Base-by-base conservation (phyloP, 1,140 invertebrate species). In the Ylistrum balloti region DNA sequence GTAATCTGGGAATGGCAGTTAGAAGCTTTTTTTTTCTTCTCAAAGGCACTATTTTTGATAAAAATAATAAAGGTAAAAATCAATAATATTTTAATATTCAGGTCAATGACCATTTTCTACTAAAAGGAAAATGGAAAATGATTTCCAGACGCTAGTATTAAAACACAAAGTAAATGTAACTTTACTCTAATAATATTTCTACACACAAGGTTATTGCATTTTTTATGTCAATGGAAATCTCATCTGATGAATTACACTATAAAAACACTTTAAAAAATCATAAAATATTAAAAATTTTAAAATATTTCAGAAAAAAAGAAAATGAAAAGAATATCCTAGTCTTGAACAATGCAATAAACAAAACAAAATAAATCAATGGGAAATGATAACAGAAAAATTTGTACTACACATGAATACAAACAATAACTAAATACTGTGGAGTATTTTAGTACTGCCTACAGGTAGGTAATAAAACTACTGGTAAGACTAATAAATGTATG, bases 401-500 rank as follows among this genome's bases (percentile, higher is more conserved):
- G 41, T 45, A 45, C 20, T 45, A 45, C 20, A 13, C 17, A 45
- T 17, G 5, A 38, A 38, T 45, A 45, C 41, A 74, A 28, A 74
- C 56, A 74, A 28, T 5, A 28, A 1, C n/a, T 1, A 74, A 74
- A 74, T 74, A n/a, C 56, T 74, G 56, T 74, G 56, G 56, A 74
- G 56, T 74, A 74, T 74, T 74, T n/a, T 74, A 74, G 17, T 74
- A 7, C n/a, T n/a, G n/a, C n/a, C n/a, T n/a, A n/a, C n/a, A n/a
- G 45, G 20, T 28, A 28, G 22, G 11, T 28, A 74, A 74, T 1
- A 74, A 22, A 74, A 74, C 56, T 74, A 2, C 5, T 74, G 22
- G n/a, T 28, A 28, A 74, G 22, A 5, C 94, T 91, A 96, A 91
- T 95, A 96, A 22, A 96, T 91, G 34, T 95, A 94, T n/a, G 97